Evolutionary conservation across 2,888 invertebrate genomes (phyloP), one percentile per base, ranked within the genome.

Genomic region (Argyra leucocephala): DNA sequence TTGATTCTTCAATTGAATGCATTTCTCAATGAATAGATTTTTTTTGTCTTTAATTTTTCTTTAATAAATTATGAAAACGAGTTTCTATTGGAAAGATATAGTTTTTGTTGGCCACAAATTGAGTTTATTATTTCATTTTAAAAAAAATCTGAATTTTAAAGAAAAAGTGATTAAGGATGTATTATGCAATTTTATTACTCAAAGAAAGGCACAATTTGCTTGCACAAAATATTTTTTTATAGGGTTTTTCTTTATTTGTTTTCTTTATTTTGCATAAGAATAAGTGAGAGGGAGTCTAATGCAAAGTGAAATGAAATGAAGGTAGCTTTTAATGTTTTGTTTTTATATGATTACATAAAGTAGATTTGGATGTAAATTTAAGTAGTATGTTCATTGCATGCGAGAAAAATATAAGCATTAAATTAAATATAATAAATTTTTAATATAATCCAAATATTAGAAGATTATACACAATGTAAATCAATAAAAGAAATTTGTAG

Each of bases 41-140:
- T 48, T 48, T 48, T 15, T 48, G 5, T 31, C 31, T 31, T 31
- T 31, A 31, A 31, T 31, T 31, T 31, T 31, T 48, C 18, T 48
- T 48, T 15, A 48, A 48, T 48, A 48, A 48, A 18, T 48, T 9
- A 48, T 48, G 48, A 48, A 48, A 2, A 48, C 5, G 18, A 48
- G 48, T 48, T 48, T 48, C 6, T 3, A 48, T 48, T 48, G 5
- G 2, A 48, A 48, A 9, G 48, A 48, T 48, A 48, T 48, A 18
- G 18, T n/a, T 48, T 48, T 48, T 48, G 48, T 48, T 48, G 18
- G 48, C n/a, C 48, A 48, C 48, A 48, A 48, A 48, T 48, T 48
- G 48, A 48, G 48, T 48, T 48, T 48, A 48, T 48, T 48, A 48
- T 48, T 48, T 48, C 48, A 48, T 48, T 48, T 48, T n/a, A 18